Evolutionary conservation across 2,888 invertebrate species (phyloP), one percentile per base, ranked within the genome.

Genomic region (Luperina testacea): DNA sequence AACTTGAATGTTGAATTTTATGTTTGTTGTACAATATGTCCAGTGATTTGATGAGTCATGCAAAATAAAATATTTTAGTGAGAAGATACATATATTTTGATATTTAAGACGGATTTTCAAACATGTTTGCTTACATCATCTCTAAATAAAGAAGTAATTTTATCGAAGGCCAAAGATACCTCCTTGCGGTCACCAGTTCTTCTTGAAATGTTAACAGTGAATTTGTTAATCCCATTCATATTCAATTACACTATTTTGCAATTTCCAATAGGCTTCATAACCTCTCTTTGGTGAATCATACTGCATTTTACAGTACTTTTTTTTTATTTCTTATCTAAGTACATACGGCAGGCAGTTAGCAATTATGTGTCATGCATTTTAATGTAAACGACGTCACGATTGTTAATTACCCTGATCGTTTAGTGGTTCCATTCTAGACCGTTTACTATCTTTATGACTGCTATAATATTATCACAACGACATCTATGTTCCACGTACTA

Each of bases 321-420:
- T 11, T 75, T 9, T 71, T 72, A 48, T 51, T 48, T 53, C 0
- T 13, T 69, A 64, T 45, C n/a, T 61, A 20, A 20, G 24, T 74
- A 24, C n/a, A 53, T 38, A 53, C 3, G 9, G 8, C 17, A 17
- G 17, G 27, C 48, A 48, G 72, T 83, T 73, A 71, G 57, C 61
- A 61, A 57, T 81, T 24, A 38, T 77, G 77, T 81, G 73, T 81
- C 85, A 85, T 74, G 82, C 82, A 68, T 71, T 85, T 82, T 78
- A 79, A 86, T 76, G 63, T 72, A 64, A 72, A 67, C 61, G 61
- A 76, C 72, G 75, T 79, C 68, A 51, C 63, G n/a, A 81, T 65
- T 63, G 27, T 74, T 80, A 84, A 84, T 77, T 76, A 84, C 75
- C 51, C 42, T 69, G 38, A 80, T 80, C 84, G 63, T 80, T 86